These are phyloP conservation scores for Morone chrysops DNA, from an alignment of 2,113 vertebrate genomes.

Conservation along the genomic window DNA sequence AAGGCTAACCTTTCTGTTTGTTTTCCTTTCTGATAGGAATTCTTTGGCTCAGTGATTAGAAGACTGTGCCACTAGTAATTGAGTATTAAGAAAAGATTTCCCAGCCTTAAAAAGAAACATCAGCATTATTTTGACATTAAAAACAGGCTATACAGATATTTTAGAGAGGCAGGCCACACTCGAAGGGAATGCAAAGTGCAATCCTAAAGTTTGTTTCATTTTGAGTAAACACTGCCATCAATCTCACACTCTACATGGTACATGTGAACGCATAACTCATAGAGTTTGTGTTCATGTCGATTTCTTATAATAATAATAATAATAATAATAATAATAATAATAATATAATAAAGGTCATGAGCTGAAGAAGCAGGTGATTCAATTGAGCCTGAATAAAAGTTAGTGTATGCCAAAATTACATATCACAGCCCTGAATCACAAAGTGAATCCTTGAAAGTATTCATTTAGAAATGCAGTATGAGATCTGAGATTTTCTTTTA, in stretches of 20 bases:
- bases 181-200: not conserved
- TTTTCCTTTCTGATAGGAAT: slow-evolving; percentile 24
- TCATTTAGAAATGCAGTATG: not conserved
- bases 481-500: not conserved
- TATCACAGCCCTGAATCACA: not conserved
- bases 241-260: not conserved
- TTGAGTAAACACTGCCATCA: not conserved
- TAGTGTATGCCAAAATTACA: not conserved
- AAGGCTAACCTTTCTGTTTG: slow-evolving; percentile 15
- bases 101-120: not conserved
- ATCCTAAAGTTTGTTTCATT: not conserved
- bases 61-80: not conserved
- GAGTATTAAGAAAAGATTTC: not conserved
- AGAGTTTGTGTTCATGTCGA: not conserved
- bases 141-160: not conserved
- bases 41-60: not conserved
- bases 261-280: not conserved
- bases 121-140: not conserved
- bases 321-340: no score
- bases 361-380: not conserved
- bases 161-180: not conserved
- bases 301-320: not conserved
- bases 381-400: not conserved
- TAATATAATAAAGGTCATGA: not conserved
- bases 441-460: not conserved